phyloP scores from a whole-genome alignment of 2,113 vertebrate genomes.

The Stigmatopora nigra region DNA sequence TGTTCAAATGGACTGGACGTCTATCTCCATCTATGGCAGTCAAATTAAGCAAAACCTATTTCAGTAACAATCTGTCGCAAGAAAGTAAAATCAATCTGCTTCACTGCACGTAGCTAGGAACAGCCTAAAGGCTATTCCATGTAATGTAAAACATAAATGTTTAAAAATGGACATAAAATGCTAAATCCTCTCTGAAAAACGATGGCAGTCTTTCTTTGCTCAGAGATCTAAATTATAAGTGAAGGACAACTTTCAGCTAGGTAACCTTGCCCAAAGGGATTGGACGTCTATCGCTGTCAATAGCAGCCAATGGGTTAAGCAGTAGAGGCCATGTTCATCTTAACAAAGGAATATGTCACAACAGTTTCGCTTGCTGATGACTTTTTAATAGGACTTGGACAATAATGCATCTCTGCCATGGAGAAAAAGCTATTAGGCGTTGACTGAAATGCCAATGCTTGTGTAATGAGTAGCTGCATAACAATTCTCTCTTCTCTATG shows the following conservation, averaged over 20 bases:
- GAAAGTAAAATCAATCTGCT: slow-evolving; percentile 30
- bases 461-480: neutral
- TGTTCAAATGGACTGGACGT: too few species aligned
- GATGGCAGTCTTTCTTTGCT: neutral
- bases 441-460: slow-evolving; percentile 8
- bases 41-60: too few species aligned
- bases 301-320: neutral
- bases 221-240: neutral
- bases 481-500: neutral
- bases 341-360: slow-evolving; percentile 9
- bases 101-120: slow-evolving; percentile 3
- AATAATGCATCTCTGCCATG: neutral
- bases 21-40: too few species aligned
- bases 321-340: neutral
- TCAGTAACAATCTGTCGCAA: neutral
- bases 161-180: neutral
- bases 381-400: slow-evolving; percentile 1
- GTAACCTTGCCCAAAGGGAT: too few species aligned
- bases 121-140: neutral
- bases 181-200: neutral
- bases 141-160: slow-evolving; percentile 3
- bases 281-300: too few species aligned
- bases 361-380: slow-evolving; percentile 2
- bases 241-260: neutral
- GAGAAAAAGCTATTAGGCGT: slow-evolving; percentile 2